A percentile compares a stretch with the other conserved stretches of the same genome.
These are phyloP conservation scores for Prionailurus viverrinus DNA, from an alignment of 2,113 vertebrate species.

Conservation along the genomic window DNA sequence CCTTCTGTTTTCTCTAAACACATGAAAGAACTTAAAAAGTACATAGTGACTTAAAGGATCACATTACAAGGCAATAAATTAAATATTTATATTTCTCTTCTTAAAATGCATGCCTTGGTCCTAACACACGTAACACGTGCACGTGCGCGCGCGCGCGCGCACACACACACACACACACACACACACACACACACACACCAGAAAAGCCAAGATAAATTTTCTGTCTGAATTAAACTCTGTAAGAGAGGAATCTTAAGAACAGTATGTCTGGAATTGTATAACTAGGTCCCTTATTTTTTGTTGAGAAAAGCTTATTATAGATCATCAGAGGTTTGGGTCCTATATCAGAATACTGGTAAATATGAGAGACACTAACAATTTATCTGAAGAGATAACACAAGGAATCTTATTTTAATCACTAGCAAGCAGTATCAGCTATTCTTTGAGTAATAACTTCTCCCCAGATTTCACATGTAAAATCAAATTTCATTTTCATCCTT, in stretches of 20 bases:
- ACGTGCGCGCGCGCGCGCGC: neutral
- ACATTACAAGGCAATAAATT: neutral
- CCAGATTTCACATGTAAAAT: conserved; percentile 50
- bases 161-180: neutral
- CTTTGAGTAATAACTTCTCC: conserved; percentile 50
- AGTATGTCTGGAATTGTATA: neutral
- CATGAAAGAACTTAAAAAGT: neutral
- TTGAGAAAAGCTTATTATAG: neutral
- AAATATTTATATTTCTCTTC: conserved; percentile 1
- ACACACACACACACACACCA: neutral
- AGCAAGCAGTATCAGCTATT: conserved; percentile 36
- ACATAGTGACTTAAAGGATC: neutral
- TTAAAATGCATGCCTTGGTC: neutral
- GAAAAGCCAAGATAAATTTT: neutral
- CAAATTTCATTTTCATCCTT: conserved; percentile 64
- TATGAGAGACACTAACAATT: conserved; percentile 15
- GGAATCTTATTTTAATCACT: conserved; percentile 66
- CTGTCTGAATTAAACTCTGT: neutral
- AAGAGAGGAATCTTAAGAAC: neutral
- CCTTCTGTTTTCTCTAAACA: neutral
- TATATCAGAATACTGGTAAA: conserved; percentile 45
- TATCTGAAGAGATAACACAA: neutral
- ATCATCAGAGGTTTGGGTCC: neutral
- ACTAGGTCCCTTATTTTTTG: neutral
- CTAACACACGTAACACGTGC: neutral